phyloP scores from a whole-genome alignment of 2,888 invertebrate species.

The Peribatodes rhomboidaria region DNA sequence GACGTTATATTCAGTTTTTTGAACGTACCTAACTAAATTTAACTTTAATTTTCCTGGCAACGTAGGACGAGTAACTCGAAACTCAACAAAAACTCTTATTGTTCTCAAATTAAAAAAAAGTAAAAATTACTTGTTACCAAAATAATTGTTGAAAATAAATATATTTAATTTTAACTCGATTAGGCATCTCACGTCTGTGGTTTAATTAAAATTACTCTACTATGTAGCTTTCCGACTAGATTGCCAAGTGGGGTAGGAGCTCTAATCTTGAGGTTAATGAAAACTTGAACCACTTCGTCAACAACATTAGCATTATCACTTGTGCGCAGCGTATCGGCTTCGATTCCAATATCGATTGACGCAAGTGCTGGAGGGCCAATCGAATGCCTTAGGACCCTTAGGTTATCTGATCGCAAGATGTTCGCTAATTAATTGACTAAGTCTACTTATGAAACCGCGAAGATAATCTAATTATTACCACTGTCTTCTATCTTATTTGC shows the following conservation, averaged over 20 bases:
- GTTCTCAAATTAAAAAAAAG: no score
- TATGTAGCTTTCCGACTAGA: conserved; percentile 53
- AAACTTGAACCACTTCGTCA: conserved; percentile 69
- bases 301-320: conserved; percentile 62
- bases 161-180: not conserved
- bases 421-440: conserved; percentile 67
- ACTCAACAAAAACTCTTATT: no score
- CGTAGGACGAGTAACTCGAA: no score
- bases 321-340: conserved; percentile 54
- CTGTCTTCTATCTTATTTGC: conserved; percentile 51
- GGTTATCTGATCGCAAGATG: conserved; percentile 68
- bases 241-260: conserved; percentile 39
- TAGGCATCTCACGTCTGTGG: not conserved
- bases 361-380: conserved; percentile 68
- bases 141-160: no score
- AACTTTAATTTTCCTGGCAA: no score
- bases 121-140: no score
- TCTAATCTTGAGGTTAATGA: conserved; percentile 68
- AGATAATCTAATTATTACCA: conserved; percentile 38
- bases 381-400: conserved; percentile 64
- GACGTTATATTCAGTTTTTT: no score
- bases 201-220: conserved; percentile 1
- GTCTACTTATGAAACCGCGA: conserved; percentile 46
- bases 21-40: no score
- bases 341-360: conserved; percentile 70